A percentile compares a stretch with the other conserved stretches of the same genome.
These are phyloP conservation scores for Leucoma salicis DNA, from an alignment of 2,888 invertebrate species.

Conservation along the genomic window DNA sequence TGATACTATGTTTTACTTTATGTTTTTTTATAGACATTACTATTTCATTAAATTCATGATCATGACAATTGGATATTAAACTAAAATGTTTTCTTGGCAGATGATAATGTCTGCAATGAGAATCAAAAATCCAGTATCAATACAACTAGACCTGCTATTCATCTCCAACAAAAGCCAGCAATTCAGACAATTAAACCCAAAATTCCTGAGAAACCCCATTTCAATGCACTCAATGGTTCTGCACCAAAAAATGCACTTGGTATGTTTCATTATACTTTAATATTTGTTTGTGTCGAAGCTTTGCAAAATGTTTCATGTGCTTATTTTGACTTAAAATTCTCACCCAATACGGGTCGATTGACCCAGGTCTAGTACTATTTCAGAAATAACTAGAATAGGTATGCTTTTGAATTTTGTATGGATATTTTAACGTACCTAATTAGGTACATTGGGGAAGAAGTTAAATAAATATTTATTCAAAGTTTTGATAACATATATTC, in stretches of 20 bases:
- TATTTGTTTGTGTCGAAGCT: background rate
- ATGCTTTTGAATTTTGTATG: too few species aligned
- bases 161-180: slow-evolving; percentile 43
- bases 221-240: slow-evolving; percentile 69
- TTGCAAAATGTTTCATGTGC: background rate
- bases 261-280: slow-evolving; percentile 48
- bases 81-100: slow-evolving; percentile 64
- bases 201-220: slow-evolving; percentile 61
- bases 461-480: too few species aligned
- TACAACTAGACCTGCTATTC: slow-evolving; percentile 56
- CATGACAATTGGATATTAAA: slow-evolving; percentile 36
- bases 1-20: too few species aligned
- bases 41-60: slow-evolving; percentile 10
- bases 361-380: too few species aligned
- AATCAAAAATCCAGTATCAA: slow-evolving; percentile 65
- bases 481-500: too few species aligned
- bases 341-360: too few species aligned
- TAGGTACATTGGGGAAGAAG: too few species aligned
- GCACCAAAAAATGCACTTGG: slow-evolving; percentile 70
- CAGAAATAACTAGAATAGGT: too few species aligned
- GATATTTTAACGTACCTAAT: too few species aligned
- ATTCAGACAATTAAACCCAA: slow-evolving; percentile 50
- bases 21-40: too few species aligned
- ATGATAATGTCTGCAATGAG: slow-evolving; percentile 75
- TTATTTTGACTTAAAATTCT: background rate